Base-by-base conservation (phyloP, 2,113 vertebrate genomes). In the Echinops telfairi region DNA sequence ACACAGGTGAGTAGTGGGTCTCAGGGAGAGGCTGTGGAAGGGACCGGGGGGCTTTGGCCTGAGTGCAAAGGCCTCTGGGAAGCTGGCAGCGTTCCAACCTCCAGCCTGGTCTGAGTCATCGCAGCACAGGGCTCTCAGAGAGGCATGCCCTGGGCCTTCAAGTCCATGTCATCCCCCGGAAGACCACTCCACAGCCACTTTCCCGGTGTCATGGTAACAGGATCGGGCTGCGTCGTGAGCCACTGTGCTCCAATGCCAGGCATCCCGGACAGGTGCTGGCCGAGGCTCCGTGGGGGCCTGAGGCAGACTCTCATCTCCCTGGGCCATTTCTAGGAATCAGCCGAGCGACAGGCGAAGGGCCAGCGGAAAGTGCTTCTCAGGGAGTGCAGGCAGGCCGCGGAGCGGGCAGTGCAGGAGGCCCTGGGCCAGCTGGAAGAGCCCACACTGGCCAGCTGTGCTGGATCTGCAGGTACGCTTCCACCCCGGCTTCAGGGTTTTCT, bases 371-470 rank as follows among this genome's bases (percentile, higher is more conserved):
- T 94, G 60, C 98, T 99, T 27, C 97, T 99, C 93, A 97, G 90
- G 87, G 98, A 97, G 62, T 97, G 98, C 0, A 86, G 98, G 1
- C 98, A 96, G 78, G 98, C 99, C 90, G 99, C 98, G 0, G 97
- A 99, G 97, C 96, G 81, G 81, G 98, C 99, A 93, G 96, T 99
- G n/a, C 98, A 97, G 95, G 99, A 99, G 25, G 98, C 99, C 0
- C 97, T 99, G 76, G 64, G 95, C 66, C 98, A 96, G 92, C 97
- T 99, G 1, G 98, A 99, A 1, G 98, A 99, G 95, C 99, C 99
- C 0, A 64, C 98, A 16, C 99, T 99, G 95, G 97, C 99, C 95
- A 97, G 99, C 98, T 99, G 99, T 95, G 99, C 98, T 0, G 98
- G 99, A 92, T 99, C 99, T 0, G 98, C 99, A 75, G 99, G 99